Evolutionary conservation across 2,888 invertebrate genomes (phyloP).

Genomic region (Helicoverpa assulta): DNA sequence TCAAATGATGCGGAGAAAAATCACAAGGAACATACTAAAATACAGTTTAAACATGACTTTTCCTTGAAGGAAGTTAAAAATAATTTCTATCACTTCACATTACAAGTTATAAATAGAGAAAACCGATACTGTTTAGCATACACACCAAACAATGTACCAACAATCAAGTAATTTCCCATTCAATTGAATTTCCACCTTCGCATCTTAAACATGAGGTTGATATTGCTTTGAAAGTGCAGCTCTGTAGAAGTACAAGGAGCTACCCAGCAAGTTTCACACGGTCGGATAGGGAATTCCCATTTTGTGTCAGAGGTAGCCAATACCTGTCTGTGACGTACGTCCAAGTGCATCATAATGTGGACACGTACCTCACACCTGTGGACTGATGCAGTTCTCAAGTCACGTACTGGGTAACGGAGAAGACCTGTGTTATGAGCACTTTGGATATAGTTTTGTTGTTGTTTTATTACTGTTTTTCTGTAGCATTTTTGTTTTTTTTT

Average conservation of each 20-base stretch:
- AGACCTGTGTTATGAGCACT: constrained; percentile 19
- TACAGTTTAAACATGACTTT: not conserved
- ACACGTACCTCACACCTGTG: constrained; percentile 45
- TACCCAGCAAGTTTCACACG: constrained; percentile 64
- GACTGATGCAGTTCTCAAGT: constrained; percentile 57
- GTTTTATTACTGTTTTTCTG: not conserved
- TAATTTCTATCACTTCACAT: not conserved
- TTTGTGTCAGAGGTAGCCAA: constrained; percentile 29
- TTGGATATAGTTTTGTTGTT: constrained; percentile 5
- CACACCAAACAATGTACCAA: constrained; percentile 6
- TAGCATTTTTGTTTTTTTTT: not conserved
- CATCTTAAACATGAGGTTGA: not conserved
- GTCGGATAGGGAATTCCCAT: constrained; percentile 68
- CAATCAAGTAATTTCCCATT: not conserved
- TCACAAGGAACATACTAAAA: not conserved
- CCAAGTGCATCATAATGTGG: constrained; percentile 55
- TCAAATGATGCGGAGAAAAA: too few relatives aligned
- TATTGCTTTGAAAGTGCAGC: not conserved
- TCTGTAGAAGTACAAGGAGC: constrained; percentile 16
- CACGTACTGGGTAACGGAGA: constrained; percentile 61
- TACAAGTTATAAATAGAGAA: constrained; percentile 34
- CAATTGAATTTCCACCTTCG: not conserved
- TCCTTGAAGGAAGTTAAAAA: not conserved
- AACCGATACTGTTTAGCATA: constrained; percentile 19
- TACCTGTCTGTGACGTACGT: constrained; percentile 57